Conservation (phyloP, 2,797 vertebrate genomes). For the Chiroxiphia lanceolata region DNA sequence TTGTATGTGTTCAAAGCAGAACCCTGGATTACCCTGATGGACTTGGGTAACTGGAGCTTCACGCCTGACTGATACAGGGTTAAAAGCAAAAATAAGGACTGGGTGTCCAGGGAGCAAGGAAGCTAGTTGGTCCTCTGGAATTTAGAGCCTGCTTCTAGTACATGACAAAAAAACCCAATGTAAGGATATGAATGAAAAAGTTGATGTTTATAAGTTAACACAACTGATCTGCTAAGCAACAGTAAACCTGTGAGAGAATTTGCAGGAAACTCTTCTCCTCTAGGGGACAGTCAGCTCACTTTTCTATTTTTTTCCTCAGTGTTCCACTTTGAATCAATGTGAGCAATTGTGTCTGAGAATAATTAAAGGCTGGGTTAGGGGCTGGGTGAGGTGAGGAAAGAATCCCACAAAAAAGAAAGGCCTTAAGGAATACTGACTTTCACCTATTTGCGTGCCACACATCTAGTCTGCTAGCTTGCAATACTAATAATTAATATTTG, state of each 20-base stretch:
- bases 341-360: background rate
- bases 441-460: background rate
- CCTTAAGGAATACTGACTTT: background rate
- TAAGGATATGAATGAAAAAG: background rate
- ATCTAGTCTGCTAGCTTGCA: background rate
- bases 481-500: background rate
- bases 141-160: background rate
- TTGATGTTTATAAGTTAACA: background rate
- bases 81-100: background rate
- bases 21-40: background rate
- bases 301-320: background rate
- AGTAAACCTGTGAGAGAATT: background rate
- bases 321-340: background rate
- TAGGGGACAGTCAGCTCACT: background rate
- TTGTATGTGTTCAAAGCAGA: background rate
- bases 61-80: background rate
- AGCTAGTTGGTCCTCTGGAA: background rate
- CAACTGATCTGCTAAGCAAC: background rate
- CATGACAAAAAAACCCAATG: background rate
- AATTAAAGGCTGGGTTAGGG: background rate
- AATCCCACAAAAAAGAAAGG: background rate
- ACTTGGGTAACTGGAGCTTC: background rate
- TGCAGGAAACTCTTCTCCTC: background rate
- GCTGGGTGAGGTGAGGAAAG: background rate
- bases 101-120: background rate